Conservation (phyloP, 2,113 vertebrate species). For the Nothoprocta pentlandii region DNA sequence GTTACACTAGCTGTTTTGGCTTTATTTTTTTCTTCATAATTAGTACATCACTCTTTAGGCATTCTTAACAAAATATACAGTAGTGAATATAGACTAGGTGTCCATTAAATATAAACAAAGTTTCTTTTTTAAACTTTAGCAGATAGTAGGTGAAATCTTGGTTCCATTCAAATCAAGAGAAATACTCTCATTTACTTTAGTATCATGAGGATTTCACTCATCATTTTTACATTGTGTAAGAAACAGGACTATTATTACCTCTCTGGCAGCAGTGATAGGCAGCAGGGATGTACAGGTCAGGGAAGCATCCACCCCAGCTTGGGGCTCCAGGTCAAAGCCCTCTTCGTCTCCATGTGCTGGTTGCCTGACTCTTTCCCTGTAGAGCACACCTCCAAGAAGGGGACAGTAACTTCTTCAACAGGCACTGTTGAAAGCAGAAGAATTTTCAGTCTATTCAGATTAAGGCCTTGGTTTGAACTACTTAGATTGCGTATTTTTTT, state of each 20-base stretch:
- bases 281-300: neutral
- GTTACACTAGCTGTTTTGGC: neutral
- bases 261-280: neutral
- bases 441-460: neutral
- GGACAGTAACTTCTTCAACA: neutral
- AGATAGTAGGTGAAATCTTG: neutral
- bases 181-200: neutral
- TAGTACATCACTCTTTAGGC: neutral
- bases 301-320: neutral
- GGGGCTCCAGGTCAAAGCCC: neutral
- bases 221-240: neutral
- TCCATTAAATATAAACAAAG: neutral
- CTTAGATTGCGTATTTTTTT: neutral
- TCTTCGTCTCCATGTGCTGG: rapidly evolving
- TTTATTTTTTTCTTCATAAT: neutral
- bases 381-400: neutral
- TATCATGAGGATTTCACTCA: neutral
- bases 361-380: neutral
- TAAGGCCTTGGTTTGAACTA: neutral
- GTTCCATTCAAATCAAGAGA: neutral
- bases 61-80: neutral
- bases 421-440: neutral
- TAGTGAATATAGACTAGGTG: neutral
- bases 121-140: neutral
- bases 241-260: neutral